Conservation (phyloP, 1,140 invertebrate species). For the Microplitis demolitor region DNA sequence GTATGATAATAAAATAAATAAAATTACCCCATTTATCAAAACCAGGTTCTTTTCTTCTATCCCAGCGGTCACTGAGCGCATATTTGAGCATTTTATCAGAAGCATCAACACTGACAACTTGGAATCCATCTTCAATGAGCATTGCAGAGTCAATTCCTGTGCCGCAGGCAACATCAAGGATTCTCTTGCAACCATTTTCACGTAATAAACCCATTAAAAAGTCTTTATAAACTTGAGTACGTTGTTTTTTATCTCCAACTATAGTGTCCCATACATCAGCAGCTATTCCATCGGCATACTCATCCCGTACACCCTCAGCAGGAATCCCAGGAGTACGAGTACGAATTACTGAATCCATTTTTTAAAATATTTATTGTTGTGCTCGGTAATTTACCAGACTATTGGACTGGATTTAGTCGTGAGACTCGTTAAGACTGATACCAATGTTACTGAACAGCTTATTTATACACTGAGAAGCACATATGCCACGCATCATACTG, state of each 20-base stretch:
- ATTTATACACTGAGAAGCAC: too few species aligned
- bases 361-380: neutral
- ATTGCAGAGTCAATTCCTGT: constrained; percentile 88
- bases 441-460: too few species aligned
- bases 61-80: constrained; percentile 83
- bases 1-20: constrained; percentile 3
- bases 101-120: constrained; percentile 83
- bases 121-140: constrained; percentile 85
- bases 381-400: neutral
- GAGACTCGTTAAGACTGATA: too few species aligned
- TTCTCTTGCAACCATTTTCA: constrained; percentile 70
- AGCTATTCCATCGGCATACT: constrained; percentile 87
- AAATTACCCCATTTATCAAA: constrained; percentile 84
- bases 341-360: constrained; percentile 70
- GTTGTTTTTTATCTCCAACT: constrained; percentile 81
- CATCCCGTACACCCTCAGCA: constrained; percentile 80
- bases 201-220: constrained; percentile 77
- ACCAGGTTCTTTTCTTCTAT: constrained; percentile 74
- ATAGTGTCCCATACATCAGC: constrained; percentile 88
- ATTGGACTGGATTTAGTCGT: neutral
- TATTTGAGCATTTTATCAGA: constrained; percentile 92
- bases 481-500: too few species aligned
- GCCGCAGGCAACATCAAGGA: constrained; percentile 86
- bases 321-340: constrained; percentile 79
- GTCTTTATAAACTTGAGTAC: constrained; percentile 82